Percentiles rank a stretch among this genome's conserved stretches.
Conservation (phyloP, 1,140 invertebrate genomes). For the Bombus pascuorum region DNA sequence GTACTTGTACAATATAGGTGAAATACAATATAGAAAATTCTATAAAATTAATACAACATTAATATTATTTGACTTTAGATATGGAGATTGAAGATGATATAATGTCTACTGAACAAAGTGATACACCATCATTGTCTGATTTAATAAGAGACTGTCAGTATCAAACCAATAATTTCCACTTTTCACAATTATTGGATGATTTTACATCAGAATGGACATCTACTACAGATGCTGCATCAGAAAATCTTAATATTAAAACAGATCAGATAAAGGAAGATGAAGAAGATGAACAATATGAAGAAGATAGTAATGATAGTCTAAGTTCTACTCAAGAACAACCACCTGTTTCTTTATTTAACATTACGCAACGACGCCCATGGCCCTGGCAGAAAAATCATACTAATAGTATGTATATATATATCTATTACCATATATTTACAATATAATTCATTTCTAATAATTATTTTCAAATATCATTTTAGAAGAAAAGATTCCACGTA, state of each 20-base stretch:
- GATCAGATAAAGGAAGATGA: constrained; percentile 52
- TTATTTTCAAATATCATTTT: constrained; percentile 46
- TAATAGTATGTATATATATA: constrained; percentile 29
- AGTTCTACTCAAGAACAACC: constrained; percentile 64
- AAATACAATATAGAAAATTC: not conserved
- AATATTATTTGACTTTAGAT: constrained; percentile 53
- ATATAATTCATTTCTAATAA: not conserved
- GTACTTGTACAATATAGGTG: not conserved
- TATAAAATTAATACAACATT: not conserved
- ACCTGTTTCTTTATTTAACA: constrained; percentile 70
- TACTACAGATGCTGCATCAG: constrained; percentile 42
- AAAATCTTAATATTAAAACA: constrained; percentile 32
- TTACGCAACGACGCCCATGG: constrained; percentile 56
- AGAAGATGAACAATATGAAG: constrained; percentile 52
- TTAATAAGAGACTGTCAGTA: constrained; percentile 71
- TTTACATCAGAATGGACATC: constrained; percentile 67
- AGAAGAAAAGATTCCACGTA: constrained; percentile 74
- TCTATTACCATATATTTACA: not conserved
- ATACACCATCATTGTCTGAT: constrained; percentile 68
- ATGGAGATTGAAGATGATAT: constrained; percentile 71
- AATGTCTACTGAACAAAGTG: constrained; percentile 57
- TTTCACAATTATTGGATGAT: constrained; percentile 59
- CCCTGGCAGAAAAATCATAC: constrained; percentile 69
- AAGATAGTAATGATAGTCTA: constrained; percentile 50
- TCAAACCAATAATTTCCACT: constrained; percentile 61